Conservation (phyloP, 2,888 invertebrate genomes). For the Hoplodrina ambigua region DNA sequence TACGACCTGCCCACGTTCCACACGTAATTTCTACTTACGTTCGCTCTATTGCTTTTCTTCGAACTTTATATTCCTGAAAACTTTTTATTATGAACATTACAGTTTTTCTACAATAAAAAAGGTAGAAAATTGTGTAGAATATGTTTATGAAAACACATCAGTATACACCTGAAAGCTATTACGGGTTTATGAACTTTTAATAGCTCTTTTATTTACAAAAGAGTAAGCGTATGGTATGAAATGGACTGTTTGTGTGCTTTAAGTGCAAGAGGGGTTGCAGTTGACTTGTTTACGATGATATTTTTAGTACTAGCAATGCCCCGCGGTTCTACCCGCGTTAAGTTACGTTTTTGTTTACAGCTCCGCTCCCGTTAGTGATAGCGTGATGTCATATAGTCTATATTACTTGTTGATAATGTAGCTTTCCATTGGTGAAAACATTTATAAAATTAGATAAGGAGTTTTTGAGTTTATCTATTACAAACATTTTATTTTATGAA, state of each 20-base stretch:
- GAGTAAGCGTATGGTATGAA: background rate
- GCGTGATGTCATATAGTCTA: too few species aligned
- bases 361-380: too few species aligned
- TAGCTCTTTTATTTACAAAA: constrained; percentile 28
- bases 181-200: constrained; percentile 23
- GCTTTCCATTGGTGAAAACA: too few species aligned
- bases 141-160: constrained; percentile 18
- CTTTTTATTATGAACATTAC: constrained; percentile 30
- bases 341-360: too few species aligned
- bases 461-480: too few species aligned
- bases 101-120: background rate
- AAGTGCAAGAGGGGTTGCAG: constrained; percentile 9
- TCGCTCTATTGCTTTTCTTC: constrained; percentile 18
- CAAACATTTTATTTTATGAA: too few species aligned
- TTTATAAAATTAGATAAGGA: too few species aligned
- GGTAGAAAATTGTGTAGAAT: background rate
- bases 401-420: too few species aligned
- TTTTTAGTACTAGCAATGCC: background rate
- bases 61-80: constrained; percentile 24
- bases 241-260: constrained; percentile 5
- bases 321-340: too few species aligned
- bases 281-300: background rate
- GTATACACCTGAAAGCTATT: constrained; percentile 16
- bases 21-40: constrained; percentile 24
- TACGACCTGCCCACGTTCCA: constrained; percentile 29